Conservation (phyloP, 2,797 vertebrate species). For the Trachops cirrhosus region DNA sequence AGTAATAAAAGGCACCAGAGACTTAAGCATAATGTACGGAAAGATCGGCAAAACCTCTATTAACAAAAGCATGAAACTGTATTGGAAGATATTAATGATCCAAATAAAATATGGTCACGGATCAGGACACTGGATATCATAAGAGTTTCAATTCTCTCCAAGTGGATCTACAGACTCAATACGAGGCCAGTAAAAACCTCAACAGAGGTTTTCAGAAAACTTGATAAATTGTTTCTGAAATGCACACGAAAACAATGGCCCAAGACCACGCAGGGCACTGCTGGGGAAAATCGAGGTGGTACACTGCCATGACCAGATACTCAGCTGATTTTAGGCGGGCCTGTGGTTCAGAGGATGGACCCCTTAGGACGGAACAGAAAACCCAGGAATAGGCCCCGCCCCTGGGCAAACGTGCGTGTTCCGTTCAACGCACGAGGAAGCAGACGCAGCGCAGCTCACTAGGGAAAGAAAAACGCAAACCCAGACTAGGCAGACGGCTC, state of each 20-base stretch:
- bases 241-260: background rate
- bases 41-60: background rate
- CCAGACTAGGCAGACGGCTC: background rate
- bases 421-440: background rate
- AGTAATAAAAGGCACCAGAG: background rate
- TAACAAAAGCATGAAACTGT: background rate
- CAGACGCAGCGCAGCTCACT: background rate
- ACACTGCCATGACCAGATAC: background rate
- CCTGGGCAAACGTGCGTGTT: background rate
- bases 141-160: background rate
- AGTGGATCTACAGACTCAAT: background rate
- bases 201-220: background rate
- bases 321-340: background rate
- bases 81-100: background rate
- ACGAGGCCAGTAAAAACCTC: background rate
- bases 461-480: background rate
- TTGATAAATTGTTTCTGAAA: background rate
- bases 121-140: background rate
- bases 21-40: background rate
- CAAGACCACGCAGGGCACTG: background rate
- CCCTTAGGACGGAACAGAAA: background rate
- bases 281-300: background rate
- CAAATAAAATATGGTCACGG: background rate
- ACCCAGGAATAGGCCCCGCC: background rate
- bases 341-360: background rate